phyloP scores from a whole-genome alignment of 2,888 invertebrate genomes.

The Colletes collaris region DNA sequence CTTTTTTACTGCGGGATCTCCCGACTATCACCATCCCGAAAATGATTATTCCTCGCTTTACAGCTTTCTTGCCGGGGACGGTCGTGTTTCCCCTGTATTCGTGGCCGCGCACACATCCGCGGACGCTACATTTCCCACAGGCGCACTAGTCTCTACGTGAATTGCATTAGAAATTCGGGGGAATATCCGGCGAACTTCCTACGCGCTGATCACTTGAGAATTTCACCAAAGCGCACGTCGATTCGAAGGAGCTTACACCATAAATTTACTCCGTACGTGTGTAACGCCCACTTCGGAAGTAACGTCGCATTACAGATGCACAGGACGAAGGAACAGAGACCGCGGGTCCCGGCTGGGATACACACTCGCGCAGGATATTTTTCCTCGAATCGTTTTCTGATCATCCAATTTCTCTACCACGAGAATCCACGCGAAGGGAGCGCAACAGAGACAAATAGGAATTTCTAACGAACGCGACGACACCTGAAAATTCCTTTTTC shows the following conservation, averaged over 20 bases:
- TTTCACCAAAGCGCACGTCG: conserved; percentile 72
- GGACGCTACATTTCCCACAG: conserved; percentile 69
- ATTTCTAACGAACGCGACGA: too few relatives aligned
- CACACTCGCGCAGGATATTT: background rate
- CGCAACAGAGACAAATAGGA: too few relatives aligned
- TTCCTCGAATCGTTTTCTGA: conserved; percentile 2
- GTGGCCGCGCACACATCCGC: background rate
- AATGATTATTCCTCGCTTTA: conserved; percentile 70
- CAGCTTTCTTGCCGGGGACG: conserved; percentile 58
- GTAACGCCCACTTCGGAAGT: conserved; percentile 61
- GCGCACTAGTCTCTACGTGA: conserved; percentile 71
- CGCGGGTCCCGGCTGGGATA: conserved; percentile 1
- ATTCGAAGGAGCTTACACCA: conserved; percentile 72
- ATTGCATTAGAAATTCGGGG: conserved; percentile 72
- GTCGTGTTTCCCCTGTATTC: background rate
- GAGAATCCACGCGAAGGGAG: too few relatives aligned
- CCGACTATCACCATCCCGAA: conserved; percentile 57
- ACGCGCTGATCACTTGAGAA: conserved; percentile 72
- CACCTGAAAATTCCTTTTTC: conserved; percentile 9
- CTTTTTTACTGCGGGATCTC: conserved; percentile 53
- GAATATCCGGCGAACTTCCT: conserved; percentile 72
- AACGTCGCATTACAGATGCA: conserved; percentile 65
- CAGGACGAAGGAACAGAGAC: conserved; percentile 39
- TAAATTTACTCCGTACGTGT: conserved; percentile 68
- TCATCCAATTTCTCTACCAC: too few relatives aligned